These are phyloP conservation scores for Phylloscopus whistleri DNA, from an alignment of 2,113 vertebrate species.

Conservation along the genomic window DNA sequence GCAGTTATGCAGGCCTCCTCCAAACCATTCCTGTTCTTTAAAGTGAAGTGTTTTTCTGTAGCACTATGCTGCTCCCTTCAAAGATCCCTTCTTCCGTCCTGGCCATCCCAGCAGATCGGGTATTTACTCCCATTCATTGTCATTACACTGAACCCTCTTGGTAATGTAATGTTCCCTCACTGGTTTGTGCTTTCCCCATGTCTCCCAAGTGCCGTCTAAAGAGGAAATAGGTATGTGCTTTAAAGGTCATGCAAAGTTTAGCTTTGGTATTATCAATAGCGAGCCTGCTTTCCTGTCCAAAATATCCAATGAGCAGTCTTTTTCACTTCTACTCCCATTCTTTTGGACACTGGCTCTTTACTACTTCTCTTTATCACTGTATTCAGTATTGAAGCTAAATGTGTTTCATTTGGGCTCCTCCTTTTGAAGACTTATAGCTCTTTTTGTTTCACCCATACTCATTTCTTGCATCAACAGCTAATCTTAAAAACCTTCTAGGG, in stretches of 20 bases:
- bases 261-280: not conserved
- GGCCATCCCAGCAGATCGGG: not conserved
- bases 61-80: not conserved
- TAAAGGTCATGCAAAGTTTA: constrained; percentile 19
- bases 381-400: not conserved
- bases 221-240: not conserved
- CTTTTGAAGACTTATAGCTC: not conserved
- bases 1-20: not conserved
- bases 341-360: not conserved
- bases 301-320: not conserved
- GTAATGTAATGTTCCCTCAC: not conserved
- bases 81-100: not conserved
- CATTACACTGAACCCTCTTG: not conserved
- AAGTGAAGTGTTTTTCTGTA: not conserved
- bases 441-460: not conserved
- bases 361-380: not conserved
- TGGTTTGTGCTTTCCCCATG: not conserved
- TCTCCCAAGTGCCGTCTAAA: not conserved
- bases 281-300: not conserved
- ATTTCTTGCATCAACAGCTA: constrained; percentile 8
- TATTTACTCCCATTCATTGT: not conserved
- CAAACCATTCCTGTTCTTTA: not conserved
- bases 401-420: not conserved
- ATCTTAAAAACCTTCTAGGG: not conserved
- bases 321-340: not conserved